Conservation (phyloP, 2,797 vertebrate species). For the Coranthus polyacanthus region DNA sequence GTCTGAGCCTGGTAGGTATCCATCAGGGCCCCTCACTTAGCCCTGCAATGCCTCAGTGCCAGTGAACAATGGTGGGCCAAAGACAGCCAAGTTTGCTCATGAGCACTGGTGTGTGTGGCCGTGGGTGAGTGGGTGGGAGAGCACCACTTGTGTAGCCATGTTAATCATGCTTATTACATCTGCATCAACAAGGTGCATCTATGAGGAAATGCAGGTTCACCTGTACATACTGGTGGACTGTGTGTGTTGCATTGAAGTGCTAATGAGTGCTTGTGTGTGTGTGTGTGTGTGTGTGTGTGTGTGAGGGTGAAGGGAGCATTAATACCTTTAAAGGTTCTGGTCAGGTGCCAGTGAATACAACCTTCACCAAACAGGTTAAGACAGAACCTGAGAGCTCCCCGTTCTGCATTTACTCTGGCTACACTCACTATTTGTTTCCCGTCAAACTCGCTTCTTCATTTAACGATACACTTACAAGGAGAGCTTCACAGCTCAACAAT, state of each 20-base stretch:
- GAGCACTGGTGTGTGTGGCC: constrained; percentile 35
- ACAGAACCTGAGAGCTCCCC: constrained; percentile 50
- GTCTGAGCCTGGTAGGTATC: constrained; percentile 82
- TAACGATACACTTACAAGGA: constrained; percentile 76
- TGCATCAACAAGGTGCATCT: constrained; percentile 71
- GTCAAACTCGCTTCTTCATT: constrained; percentile 63
- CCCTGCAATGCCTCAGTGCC: constrained; percentile 79
- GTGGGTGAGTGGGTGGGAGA: constrained; percentile 46
- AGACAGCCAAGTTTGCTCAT: constrained; percentile 72
- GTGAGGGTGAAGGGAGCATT: constrained; percentile 35
- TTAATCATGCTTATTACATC: constrained; percentile 79
- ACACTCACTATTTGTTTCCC: constrained; percentile 64
- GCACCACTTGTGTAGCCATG: constrained; percentile 54
- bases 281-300: constrained; percentile 37
- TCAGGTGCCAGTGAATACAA: constrained; percentile 74
- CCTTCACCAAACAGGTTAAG: constrained; percentile 69
- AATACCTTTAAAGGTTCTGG: constrained; percentile 71
- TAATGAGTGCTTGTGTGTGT: too few relatives aligned
- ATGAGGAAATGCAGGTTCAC: constrained; percentile 70
- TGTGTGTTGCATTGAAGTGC: constrained; percentile 35
- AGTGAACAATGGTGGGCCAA: constrained; percentile 77
- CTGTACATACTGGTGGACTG: constrained; percentile 51
- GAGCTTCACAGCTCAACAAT: constrained; percentile 58
- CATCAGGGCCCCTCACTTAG: constrained; percentile 87
- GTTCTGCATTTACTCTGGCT: constrained; percentile 39